A percentile compares a stretch with the other conserved stretches of the same genome.
Evolutionary conservation across 92 coral and sea anemone genomes (phyloP).

Genomic region (Bergia puertoricense): DNA sequence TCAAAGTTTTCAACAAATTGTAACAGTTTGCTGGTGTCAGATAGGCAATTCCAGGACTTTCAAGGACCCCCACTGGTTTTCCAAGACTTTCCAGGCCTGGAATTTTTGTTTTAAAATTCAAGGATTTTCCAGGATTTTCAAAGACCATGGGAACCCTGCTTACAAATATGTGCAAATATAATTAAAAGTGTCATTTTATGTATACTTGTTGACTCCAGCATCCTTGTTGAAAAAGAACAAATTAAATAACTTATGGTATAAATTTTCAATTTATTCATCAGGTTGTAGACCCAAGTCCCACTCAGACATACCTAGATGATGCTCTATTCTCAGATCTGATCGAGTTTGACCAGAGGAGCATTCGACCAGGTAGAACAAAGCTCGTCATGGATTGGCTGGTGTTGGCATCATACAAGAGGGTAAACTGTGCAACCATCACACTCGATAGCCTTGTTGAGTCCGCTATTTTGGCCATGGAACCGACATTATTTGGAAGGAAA

Average conservation of each 20-base stretch:
- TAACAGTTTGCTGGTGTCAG: too few species aligned
- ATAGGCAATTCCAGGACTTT: too few species aligned
- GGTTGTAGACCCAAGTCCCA: conserved; percentile 67
- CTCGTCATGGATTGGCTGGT: conserved; percentile 61
- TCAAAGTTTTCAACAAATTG: too few species aligned
- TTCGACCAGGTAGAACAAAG: conserved; percentile 46
- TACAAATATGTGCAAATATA: too few species aligned
- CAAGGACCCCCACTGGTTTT: too few species aligned
- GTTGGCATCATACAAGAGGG: conserved; percentile 49
- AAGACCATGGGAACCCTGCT: too few species aligned
- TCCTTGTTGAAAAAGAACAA: not conserved
- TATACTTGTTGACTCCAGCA: too few species aligned
- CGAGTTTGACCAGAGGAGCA: conserved; percentile 43
- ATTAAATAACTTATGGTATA: not conserved
- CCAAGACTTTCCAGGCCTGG: too few species aligned
- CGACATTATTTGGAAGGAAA: conserved; percentile 44
- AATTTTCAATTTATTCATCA: not conserved
- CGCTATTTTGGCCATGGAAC: conserved; percentile 57
- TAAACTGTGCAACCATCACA: conserved; percentile 56
- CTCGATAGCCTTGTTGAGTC: conserved; percentile 69
- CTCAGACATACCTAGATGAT: conserved; percentile 68
- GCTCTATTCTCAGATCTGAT: conserved; percentile 70
- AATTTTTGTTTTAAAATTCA: too few species aligned
- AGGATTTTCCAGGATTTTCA: too few species aligned
- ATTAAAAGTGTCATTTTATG: too few species aligned